Evolutionary conservation across 2,888 invertebrate species (phyloP).

Genomic region (Digitonthophagus gazella): DNA sequence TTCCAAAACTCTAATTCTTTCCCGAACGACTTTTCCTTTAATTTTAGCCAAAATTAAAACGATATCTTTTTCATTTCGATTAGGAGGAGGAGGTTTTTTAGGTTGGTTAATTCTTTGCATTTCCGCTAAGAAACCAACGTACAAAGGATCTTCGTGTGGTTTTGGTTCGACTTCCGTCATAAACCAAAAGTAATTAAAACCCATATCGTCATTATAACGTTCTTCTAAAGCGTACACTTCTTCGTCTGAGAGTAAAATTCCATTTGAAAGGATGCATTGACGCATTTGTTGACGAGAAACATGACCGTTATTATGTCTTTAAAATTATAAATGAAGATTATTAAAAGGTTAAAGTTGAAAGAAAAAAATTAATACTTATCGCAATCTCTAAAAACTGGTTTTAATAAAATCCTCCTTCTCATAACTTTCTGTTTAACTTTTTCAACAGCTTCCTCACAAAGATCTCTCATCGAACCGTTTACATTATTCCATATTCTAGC

Average conservation of each 20-base stretch:
- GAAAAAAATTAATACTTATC: constrained; percentile 58
- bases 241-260: constrained; percentile 63
- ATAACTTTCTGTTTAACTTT: constrained; percentile 62
- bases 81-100: constrained; percentile 39
- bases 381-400: constrained; percentile 68
- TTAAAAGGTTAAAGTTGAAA: not conserved
- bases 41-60: constrained; percentile 71
- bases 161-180: constrained; percentile 62
- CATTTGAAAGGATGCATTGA: constrained; percentile 66
- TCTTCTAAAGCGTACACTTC: constrained; percentile 68
- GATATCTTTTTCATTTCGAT: constrained; percentile 61
- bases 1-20: constrained; percentile 63
- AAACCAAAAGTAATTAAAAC: constrained; percentile 72
- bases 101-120: constrained; percentile 48
- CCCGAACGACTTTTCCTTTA: constrained; percentile 69
- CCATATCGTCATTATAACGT: constrained; percentile 70
- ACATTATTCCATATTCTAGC: constrained; percentile 53
- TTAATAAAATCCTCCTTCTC: constrained; percentile 63
- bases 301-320: constrained; percentile 69
- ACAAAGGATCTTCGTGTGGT: constrained; percentile 49
- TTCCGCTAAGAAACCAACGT: constrained; percentile 45
- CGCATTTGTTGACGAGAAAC: constrained; percentile 68
- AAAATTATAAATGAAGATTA: constrained; percentile 9
- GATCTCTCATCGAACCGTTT: constrained; percentile 48
- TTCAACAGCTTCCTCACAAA: constrained; percentile 62